Conservation (phyloP, 2,797 vertebrate genomes). For the Ciconia nigra region DNA sequence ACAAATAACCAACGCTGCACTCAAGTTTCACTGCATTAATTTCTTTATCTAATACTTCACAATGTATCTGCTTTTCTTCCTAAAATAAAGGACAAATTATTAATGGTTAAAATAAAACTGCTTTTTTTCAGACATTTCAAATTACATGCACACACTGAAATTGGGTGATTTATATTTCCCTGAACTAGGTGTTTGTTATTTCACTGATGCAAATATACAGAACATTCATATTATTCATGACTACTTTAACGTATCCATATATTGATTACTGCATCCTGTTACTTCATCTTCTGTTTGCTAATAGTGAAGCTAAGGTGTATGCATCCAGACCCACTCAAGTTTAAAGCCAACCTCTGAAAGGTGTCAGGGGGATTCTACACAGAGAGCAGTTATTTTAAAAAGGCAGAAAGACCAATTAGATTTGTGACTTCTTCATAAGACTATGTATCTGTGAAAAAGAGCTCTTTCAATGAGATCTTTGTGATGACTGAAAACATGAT, state of each 20-base stretch:
- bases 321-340: background rate
- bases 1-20: conserved; percentile 85
- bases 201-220: background rate
- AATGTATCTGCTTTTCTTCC: conserved; percentile 86
- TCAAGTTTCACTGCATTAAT: conserved; percentile 73
- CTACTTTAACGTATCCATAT: background rate
- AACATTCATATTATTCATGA: background rate
- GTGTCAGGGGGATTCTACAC: background rate
- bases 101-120: background rate
- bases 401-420: background rate
- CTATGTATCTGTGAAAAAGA: background rate
- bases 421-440: background rate
- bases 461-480: background rate
- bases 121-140: background rate
- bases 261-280: background rate
- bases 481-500: background rate
- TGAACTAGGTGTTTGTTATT: background rate
- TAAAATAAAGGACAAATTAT: conserved; percentile 62
- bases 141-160: background rate
- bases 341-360: background rate
- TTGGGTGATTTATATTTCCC: background rate
- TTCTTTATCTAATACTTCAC: conserved; percentile 81
- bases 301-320: background rate
- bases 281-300: background rate
- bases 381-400: background rate